Evolutionary conservation across 2,113 vertebrate genomes (phyloP).

Genomic region (Cettia cetti): DNA sequence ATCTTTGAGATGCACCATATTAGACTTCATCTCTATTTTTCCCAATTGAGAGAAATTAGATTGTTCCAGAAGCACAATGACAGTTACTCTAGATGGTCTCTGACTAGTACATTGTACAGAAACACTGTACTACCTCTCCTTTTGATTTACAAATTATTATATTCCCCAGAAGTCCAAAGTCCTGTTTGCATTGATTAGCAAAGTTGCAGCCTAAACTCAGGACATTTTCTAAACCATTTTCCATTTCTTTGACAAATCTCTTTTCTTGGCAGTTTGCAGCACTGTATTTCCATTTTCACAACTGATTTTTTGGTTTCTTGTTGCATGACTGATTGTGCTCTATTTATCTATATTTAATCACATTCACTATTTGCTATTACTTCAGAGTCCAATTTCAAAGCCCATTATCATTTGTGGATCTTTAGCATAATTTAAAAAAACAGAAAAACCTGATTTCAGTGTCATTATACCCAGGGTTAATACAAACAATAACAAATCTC

Average conservation of each 20-base stretch:
- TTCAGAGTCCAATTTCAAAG: constrained; percentile 20
- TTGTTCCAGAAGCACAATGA: background rate
- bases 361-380: background rate
- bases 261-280: background rate
- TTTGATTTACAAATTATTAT: background rate
- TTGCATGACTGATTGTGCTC: background rate
- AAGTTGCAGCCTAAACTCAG: background rate
- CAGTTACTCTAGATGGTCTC: background rate
- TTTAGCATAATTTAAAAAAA: constrained; percentile 7
- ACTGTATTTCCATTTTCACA: constrained; percentile 2
- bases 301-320: constrained; percentile 11
- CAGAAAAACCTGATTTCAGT: background rate
- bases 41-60: background rate
- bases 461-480: background rate
- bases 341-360: constrained; percentile 24
- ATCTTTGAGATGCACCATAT: background rate
- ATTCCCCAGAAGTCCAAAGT: background rate
- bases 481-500: background rate
- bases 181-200: background rate
- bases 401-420: background rate
- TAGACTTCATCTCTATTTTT: background rate
- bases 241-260: background rate
- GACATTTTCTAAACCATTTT: background rate
- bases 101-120: background rate
- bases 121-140: background rate